These are phyloP conservation scores for Arvicanthis niloticus DNA, from an alignment of 2,113 vertebrate species.

Conservation along the genomic window DNA sequence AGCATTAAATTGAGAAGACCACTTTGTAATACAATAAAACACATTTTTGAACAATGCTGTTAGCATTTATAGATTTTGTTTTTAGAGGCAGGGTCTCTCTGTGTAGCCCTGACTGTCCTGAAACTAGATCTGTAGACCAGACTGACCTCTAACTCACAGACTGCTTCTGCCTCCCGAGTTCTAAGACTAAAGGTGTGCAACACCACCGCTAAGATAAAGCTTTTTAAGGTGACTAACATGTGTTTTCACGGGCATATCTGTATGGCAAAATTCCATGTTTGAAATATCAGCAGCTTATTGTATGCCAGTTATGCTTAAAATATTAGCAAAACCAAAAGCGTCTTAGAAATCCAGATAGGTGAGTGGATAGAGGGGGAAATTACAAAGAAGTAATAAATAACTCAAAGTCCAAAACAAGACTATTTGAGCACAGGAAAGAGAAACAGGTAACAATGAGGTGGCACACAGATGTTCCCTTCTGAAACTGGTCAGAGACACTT, in stretches of 20 bases:
- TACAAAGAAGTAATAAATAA: not conserved
- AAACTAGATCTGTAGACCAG: not conserved
- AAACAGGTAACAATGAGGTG: not conserved
- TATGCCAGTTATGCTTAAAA: not conserved
- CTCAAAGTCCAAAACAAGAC: not conserved
- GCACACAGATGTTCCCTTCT: not conserved
- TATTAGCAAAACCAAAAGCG: not conserved
- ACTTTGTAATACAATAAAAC: no score
- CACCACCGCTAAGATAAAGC: not conserved
- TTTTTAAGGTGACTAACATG: not conserved
- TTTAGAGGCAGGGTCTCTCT: not conserved
- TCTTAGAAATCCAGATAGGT: not conserved
- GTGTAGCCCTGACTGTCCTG: not conserved
- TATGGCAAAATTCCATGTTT: not conserved
- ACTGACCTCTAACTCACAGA: not conserved
- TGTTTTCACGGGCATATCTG: not conserved
- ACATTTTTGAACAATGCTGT: no score
- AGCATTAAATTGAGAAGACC: no score
- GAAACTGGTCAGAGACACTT: not conserved
- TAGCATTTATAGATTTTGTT: not conserved
- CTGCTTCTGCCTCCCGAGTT: not conserved
- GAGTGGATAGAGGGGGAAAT: not conserved
- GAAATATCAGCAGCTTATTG: not conserved
- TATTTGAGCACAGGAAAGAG: not conserved
- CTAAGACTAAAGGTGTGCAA: not conserved